Base-by-base conservation (phyloP, 2,888 invertebrate species). In the Nezara viridula region DNA sequence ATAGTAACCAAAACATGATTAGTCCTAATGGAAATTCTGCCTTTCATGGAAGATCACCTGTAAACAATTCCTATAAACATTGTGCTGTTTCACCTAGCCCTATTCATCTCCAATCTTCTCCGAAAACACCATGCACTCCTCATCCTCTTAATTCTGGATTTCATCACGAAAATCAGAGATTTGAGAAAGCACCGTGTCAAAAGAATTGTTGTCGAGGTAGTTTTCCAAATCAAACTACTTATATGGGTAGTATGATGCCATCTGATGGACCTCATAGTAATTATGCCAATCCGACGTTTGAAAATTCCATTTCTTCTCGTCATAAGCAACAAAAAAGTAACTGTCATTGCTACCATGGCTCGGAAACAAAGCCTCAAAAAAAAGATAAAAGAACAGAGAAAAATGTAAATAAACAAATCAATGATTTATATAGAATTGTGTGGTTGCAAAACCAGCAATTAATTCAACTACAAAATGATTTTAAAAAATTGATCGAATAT, bases 381-480 rank as follows among this genome's bases (percentile, higher is more conserved):
- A 49, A 66, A 14, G 52, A 81, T 77, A 81, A 32, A 73, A 88
- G 24, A 88, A 37, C 27, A n/a, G 88, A 88, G 14, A 88, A 85
- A 85, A 66, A 52, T 24, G 3, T 50, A 12, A 88, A 32, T 37
- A 88, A 81, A 88, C 88, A 88, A 88, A 88, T 88, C n/a, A 81
- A 77, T 85, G 88, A 88, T 50, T 52, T 89, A 44, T 89, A 89
- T n/a, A 85, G 86, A 85, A 89, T 86, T 86, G 89, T 89, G 3
- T 89, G 55, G 52, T 24, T 89, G 44, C 89, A 89, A 81, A 89
- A 89, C 32, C 44, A 89, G 21, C 89, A 86, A 37, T 37, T 89
- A 52, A 81, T 81, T 40, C 85, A 86, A 66, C 40, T 89, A 10
- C 89, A 89, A 52, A 89, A 85, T 49, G 52, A 89, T 50, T 37